phyloP scores from a whole-genome alignment of 2,888 invertebrate genomes.

The Pherbina coryleti region DNA sequence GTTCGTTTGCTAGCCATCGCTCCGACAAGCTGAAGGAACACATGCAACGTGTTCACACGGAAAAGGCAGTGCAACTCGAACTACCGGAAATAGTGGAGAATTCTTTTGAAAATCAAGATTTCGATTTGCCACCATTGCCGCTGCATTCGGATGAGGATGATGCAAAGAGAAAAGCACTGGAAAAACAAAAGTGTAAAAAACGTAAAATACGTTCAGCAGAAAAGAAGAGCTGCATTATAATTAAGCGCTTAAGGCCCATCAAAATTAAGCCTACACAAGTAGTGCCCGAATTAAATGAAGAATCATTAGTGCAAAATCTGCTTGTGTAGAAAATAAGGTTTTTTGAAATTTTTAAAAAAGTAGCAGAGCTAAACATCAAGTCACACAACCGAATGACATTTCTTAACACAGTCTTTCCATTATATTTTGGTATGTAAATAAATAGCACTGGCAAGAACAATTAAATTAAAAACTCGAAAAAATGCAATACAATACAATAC shows the following conservation, averaged over 20 bases:
- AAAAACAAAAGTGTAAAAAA: conserved; percentile 11
- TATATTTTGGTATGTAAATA: too few species aligned
- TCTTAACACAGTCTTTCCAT: too few species aligned
- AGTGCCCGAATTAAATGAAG: neutral
- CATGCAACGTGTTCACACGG: conserved; percentile 65
- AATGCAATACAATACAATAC: too few species aligned
- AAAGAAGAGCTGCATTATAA: conserved; percentile 1
- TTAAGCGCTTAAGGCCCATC: conserved; percentile 13
- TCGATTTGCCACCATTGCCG: conserved; percentile 54
- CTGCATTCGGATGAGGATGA: neutral
- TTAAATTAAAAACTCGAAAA: too few species aligned
- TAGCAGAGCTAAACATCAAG: too few species aligned
- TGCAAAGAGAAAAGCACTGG: neutral
- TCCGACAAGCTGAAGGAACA: conserved; percentile 73
- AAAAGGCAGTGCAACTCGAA: conserved; percentile 64
- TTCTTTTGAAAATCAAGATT: conserved; percentile 62
- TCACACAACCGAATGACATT: too few species aligned
- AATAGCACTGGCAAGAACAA: too few species aligned
- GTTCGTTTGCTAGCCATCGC: conserved; percentile 70
- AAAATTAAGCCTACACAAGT: neutral
- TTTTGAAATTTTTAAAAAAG: too few species aligned
- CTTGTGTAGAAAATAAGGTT: too few species aligned
- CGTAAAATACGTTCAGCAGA: conserved; percentile 22
- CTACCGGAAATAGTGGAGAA: conserved; percentile 64
- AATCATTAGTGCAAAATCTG: neutral